A percentile compares a stretch with the other conserved stretches of the same genome.
These are phyloP conservation scores for Himalopsyche japonica DNA, from an alignment of 2,888 invertebrate genomes.

Conservation along the genomic window DNA sequence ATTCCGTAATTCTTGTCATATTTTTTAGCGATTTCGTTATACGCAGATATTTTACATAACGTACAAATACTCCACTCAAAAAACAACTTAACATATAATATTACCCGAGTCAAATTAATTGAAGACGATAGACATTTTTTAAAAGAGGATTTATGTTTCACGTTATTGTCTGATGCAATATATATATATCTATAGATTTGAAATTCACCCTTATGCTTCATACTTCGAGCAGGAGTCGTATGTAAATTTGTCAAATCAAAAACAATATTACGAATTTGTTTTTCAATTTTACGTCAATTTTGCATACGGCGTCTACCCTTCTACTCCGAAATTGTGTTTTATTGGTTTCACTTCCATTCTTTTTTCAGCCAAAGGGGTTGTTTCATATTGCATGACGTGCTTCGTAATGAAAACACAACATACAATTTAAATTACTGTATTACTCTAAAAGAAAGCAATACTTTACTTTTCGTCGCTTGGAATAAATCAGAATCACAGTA, in stretches of 20 bases:
- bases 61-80: too few species aligned
- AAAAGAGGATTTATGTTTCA: too few species aligned
- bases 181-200: too few species aligned
- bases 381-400: background rate
- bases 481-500: too few species aligned
- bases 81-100: too few species aligned
- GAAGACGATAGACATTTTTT: too few species aligned
- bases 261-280: conserved; percentile 37
- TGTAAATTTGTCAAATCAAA: conserved; percentile 32
- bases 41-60: too few species aligned
- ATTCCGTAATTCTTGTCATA: too few species aligned
- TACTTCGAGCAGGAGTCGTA: background rate
- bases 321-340: background rate
- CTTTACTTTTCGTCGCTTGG: too few species aligned
- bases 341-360: background rate
- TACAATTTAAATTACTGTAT: background rate
- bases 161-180: too few species aligned
- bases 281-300: conserved; percentile 36
- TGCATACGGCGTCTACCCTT: conserved; percentile 6
- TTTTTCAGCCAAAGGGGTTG: background rate
- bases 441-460: background rate
- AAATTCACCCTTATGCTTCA: background rate
- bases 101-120: too few species aligned
- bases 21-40: too few species aligned
- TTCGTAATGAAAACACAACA: background rate